Percentiles rank a stretch among this genome's conserved stretches.
Conservation (phyloP, 2,113 vertebrate genomes). For the Ciconia maguari region DNA sequence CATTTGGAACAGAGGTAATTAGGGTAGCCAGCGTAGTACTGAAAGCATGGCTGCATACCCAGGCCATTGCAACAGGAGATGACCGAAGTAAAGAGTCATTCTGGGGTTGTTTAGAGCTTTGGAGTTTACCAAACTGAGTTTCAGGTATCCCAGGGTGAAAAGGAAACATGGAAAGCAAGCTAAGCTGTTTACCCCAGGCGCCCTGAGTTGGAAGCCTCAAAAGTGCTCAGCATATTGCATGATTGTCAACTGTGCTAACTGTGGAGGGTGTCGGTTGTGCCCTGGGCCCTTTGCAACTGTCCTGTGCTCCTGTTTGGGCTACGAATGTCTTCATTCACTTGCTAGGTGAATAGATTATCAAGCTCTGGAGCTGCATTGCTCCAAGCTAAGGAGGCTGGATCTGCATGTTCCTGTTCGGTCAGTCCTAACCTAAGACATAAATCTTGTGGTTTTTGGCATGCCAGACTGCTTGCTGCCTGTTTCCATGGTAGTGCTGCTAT, state of each 20-base stretch:
- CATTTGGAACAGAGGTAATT: not conserved
- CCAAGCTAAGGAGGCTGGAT: not conserved
- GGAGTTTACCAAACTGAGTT: not conserved
- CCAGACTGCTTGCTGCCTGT: not conserved
- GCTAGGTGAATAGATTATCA: too few species aligned
- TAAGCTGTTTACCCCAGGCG: not conserved
- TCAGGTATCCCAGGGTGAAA: not conserved
- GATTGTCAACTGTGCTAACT: fast-evolving
- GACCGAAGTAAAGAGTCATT: not conserved
- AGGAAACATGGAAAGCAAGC: not conserved
- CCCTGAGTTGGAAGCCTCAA: not conserved
- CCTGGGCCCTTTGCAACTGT: not conserved
- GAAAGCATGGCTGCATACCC: not conserved
- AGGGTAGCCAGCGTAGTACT: too few species aligned
- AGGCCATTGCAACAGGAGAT: not conserved
- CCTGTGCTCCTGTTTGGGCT: not conserved
- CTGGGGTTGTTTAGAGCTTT: not conserved
- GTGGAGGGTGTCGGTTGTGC: not conserved
- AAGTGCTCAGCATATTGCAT: not conserved
- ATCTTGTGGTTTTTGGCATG: not conserved
- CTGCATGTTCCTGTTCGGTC: not conserved
- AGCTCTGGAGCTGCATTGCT: not conserved
- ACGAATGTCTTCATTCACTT: not conserved
- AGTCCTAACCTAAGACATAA: not conserved
- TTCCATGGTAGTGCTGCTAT: not conserved